Base-by-base conservation (phyloP, 2,113 vertebrate species). In the Mustela lutreola region DNA sequence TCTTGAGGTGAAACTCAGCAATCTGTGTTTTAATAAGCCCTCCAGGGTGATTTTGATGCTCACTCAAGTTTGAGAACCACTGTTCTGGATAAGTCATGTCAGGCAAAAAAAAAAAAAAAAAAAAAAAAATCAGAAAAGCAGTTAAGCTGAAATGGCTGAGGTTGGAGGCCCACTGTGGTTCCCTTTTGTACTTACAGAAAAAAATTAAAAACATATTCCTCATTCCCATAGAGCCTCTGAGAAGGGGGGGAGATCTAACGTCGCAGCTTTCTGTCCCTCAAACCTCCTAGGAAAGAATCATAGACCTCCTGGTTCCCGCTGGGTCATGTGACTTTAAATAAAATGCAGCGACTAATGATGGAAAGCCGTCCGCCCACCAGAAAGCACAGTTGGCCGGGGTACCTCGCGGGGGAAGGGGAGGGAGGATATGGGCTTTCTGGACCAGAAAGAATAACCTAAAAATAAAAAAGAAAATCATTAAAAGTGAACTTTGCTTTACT, bases 381-480 rank as follows among this genome's bases (percentile, higher is more conserved):
- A 28, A 39, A 73, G 53, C 39, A 16, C 31, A 79, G 62, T 0
- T 70, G 70, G 87, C n/a, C 22, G 48, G 82, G 45, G 21, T 14
- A 53, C 45, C 42, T 79, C 53, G 60, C 39, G 18, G 22, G 11
- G 14, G 71, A 33, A 48, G 63, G 3, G 24, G 36, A 19, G 28
- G 15, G 31, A 79, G 22, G 60, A 11, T 15, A 63, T 88, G 24
- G 31, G 53, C 31, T 96, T 96, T 91, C 22, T 8, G 5, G 48
- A 80, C 3, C 15, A 56, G 65, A 50, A 89, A 86, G 36, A 95
- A 58, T 39, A 79, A 76, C 31, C 63, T 33, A 80, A 90, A 91
- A 96, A 89, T 15, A 82, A 93, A 80, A 84, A 94, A 76, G 42
- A 89, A 84, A 93, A 92, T 45, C 12, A 75, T 60, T 26, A 50